Evolutionary conservation across 2,888 invertebrate species (phyloP).

Genomic region (Synanthedon tipuliformis): DNA sequence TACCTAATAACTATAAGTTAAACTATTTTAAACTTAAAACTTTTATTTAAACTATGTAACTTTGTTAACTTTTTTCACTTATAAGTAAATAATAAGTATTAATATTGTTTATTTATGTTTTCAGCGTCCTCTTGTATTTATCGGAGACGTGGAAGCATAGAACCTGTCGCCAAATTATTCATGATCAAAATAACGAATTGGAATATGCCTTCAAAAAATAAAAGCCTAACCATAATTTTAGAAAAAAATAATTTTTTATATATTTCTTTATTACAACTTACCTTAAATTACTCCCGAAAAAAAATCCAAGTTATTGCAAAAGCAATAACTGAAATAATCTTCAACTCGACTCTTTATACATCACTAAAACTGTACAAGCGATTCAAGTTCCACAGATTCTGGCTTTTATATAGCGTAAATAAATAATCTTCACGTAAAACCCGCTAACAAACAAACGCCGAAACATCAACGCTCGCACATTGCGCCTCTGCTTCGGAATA

Average conservation of each 20-base stretch:
- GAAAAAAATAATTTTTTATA: neutral
- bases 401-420: conserved; percentile 15
- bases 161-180: neutral
- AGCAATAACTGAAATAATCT: conserved; percentile 56
- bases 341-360: conserved; percentile 48
- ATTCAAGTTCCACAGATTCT: conserved; percentile 30
- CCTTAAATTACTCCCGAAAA: conserved; percentile 39
- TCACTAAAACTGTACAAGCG: conserved; percentile 34
- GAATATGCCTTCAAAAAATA: neutral
- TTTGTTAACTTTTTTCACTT: no score
- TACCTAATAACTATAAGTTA: no score
- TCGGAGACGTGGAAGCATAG: conserved; percentile 13
- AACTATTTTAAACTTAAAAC: no score
- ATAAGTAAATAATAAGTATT: no score
- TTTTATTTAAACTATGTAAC: no score
- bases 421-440: conserved; percentile 31
- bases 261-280: conserved; percentile 18
- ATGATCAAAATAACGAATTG: neutral
- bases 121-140: conserved; percentile 48
- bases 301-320: conserved; percentile 62
- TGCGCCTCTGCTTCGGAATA: conserved; percentile 55
- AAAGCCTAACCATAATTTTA: neutral
- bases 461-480: conserved; percentile 60
- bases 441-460: conserved; percentile 63
- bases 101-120: conserved; percentile 17